Evolutionary conservation across 2,888 invertebrate species (phyloP), one percentile per base, ranked within the genome.

Genomic region (Agriopis marginaria): DNA sequence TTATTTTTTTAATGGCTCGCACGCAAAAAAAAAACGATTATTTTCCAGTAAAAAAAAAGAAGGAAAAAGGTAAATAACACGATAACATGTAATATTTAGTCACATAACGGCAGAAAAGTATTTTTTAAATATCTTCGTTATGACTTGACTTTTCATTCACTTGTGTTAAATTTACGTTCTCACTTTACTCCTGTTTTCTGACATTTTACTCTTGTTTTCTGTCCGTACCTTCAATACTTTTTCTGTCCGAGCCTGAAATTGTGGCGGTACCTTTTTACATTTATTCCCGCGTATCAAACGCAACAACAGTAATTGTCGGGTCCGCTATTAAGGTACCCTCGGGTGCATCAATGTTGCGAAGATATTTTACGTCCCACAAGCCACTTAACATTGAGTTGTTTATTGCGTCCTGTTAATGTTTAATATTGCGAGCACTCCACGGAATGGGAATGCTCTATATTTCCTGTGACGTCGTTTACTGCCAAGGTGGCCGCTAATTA

Each of bases 311-410:
- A 63, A 66, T 70, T 58, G 53, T 70, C 53, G 58, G 69, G 65
- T n/a, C 61, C 56, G 60, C 69, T 69, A 61, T 69, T 69, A 69
- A 65, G 44, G 56, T 62, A 66, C 70, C 68, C 71, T 73, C 58
- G 69, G 73, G 71, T 75, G 76, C 76, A 77, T 77, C 75, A 75
- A 77, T 75, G 71, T 59, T 67, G 72, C 60, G 70, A 55, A 67
- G 75, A 75, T 70, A 75, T 77, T 75, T 75, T 71, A 75, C 74
- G 75, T 73, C 71, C 71, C 65, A 70, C 73, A 77, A 74, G 75
- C 76, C 75, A 74, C 75, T 77, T 75, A 76, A 77, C 75, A 75
- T 77, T 72, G 75, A 76, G 75, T 75, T 75, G 76, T 77, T 77
- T 77, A 76, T 71, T 76, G 69, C 70, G 70, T 77, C 72, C 66